A percentile compares a stretch with the other conserved stretches of the same genome.
Conservation (phyloP, 2,113 vertebrate genomes). For the Apistogramma diplotaenia region DNA sequence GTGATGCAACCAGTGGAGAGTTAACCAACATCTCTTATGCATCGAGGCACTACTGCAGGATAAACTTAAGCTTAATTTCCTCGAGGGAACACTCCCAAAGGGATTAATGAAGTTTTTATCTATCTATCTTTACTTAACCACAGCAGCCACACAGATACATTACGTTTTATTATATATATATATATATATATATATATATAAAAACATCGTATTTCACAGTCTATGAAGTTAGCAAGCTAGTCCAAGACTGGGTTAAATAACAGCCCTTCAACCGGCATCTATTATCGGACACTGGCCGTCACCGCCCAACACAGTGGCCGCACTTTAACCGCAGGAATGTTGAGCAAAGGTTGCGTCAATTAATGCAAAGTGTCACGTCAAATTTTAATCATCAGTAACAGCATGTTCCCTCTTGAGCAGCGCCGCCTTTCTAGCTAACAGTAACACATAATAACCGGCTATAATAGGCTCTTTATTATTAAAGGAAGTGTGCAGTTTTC, state of each 20-base stretch:
- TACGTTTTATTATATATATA: too few relatives aligned
- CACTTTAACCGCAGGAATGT: neutral
- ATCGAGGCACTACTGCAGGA: neutral
- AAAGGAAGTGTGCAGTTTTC: neutral
- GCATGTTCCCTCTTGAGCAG: fast-evolving
- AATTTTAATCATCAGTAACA: neutral
- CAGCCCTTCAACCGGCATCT: neutral
- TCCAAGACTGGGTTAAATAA: neutral
- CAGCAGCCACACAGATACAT: too few relatives aligned
- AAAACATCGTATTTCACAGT: neutral
- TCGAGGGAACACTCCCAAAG: too few relatives aligned
- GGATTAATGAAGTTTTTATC: too few relatives aligned
- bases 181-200: too few relatives aligned
- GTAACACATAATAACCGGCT: neutral
- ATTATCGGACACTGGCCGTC: neutral
- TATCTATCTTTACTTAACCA: too few relatives aligned
- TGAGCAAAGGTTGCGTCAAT: neutral
- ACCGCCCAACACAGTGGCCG: fast-evolving
- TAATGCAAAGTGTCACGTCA: neutral
- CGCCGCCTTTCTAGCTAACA: neutral
- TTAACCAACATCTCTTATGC: neutral
- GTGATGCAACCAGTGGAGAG: conserved; percentile 21
- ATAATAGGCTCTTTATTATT: neutral
- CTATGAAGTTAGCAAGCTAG: neutral
- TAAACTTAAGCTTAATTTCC: neutral